A percentile compares a stretch with the other conserved stretches of the same genome.
These are phyloP conservation scores for Zaprionus bogoriensis DNA, from an alignment of 2,888 invertebrate genomes.

Conservation along the genomic window DNA sequence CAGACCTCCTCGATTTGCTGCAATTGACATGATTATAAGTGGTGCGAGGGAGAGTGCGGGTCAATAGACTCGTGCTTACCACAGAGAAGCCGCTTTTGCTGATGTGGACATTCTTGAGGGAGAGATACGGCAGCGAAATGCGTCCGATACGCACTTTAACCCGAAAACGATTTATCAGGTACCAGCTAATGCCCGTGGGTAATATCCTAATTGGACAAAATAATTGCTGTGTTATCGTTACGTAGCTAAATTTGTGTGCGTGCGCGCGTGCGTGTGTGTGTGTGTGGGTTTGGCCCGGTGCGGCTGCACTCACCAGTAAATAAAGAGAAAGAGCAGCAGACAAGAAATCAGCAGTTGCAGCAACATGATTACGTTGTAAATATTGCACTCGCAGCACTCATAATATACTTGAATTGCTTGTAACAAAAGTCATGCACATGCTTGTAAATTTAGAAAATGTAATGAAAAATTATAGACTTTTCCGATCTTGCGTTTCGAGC, in stretches of 20 bases:
- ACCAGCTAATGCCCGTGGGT: constrained; percentile 90
- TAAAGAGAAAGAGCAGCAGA: constrained; percentile 67
- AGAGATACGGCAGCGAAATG: constrained; percentile 89
- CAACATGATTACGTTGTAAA: constrained; percentile 62
- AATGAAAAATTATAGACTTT: neutral
- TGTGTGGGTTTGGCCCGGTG: constrained; percentile 1
- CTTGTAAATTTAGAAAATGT: constrained; percentile 29
- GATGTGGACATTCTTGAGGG: constrained; percentile 91
- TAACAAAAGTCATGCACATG: constrained; percentile 11
- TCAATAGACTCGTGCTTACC: constrained; percentile 84
- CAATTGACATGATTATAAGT: neutral
- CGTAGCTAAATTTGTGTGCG: constrained; percentile 5
- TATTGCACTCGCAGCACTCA: constrained; percentile 23
- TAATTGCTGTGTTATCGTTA: constrained; percentile 10
- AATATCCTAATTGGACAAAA: constrained; percentile 86
- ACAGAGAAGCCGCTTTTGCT: constrained; percentile 90
- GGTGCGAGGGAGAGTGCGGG: constrained; percentile 1
- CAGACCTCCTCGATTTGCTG: constrained; percentile 92
- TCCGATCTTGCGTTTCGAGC: constrained; percentile 16
- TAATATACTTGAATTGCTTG: constrained; percentile 16
- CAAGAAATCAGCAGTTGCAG: constrained; percentile 71
- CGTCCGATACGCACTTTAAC: constrained; percentile 91
- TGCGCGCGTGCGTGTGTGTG: too few relatives aligned
- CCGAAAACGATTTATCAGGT: constrained; percentile 90
- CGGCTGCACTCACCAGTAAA: constrained; percentile 77